Base-by-base conservation (phyloP, 2,888 invertebrate genomes). In the Camponotus fellah region DNA sequence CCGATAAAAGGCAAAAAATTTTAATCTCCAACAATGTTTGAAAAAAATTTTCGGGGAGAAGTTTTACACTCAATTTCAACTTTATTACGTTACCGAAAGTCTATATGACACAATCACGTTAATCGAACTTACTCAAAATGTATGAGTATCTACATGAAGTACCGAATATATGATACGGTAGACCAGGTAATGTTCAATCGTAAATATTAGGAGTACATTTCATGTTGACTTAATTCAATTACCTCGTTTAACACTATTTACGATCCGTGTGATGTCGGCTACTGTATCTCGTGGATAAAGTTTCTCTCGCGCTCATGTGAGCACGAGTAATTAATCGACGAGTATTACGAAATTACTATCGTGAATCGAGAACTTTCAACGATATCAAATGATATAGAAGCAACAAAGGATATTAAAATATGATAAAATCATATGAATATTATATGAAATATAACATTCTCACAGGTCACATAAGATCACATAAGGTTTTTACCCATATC, bases 131-230 rank as follows among this genome's bases (percentile, higher is more conserved):
- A 58, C 40, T 68, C 40, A 40, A 53, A 53, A 9, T 17, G 26
- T 40, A 65, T 17, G 56, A 37, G 14, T 40, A 66, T 3, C 9
- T 40, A 40, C 12, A n/a, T 37, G 56, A 40, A 40, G 56, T 76
- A 37, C 37, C 53, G 53, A 66, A 76, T 76, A 76, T 56, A 26
- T 40, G 66, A 76, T 56, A 37, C 14, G 14, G 21, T 10, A 76
- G 40, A 4, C 12, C 40, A 49, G 14, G n/a, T 26, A 77, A 37
- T 34, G 26, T 74, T n/a, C 37, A 65, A 65, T 76, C 56, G 68
- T 77, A 77, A 77, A 77, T 68, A 76, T 76, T 76, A 77, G 56
- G 68, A 68, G 32, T 77, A 26, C 76, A 40, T 77, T 77, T 66
- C 32, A 26, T 56, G 56, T 68, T 56, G 40, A n/a, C 56, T 77